phyloP scores from a whole-genome alignment of 2,797 vertebrate genomes.

The Cuniculus paca region DNA sequence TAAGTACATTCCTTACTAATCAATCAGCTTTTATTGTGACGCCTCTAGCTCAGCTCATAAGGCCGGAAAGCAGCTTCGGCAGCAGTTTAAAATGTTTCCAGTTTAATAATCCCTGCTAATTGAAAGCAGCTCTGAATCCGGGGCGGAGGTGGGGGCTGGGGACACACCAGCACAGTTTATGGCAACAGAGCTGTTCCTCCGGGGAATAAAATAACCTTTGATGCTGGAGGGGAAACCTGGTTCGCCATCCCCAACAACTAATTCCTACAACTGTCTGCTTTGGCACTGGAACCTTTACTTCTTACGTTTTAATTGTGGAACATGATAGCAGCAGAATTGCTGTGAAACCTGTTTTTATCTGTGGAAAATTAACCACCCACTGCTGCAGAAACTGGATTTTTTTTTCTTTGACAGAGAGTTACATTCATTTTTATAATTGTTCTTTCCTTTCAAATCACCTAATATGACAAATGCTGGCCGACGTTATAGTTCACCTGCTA shows the following conservation, averaged over 20 bases:
- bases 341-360: constrained; percentile 74
- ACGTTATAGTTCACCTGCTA: constrained; percentile 83
- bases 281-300: constrained; percentile 59
- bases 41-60: constrained; percentile 82
- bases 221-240: neutral
- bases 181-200: constrained; percentile 11
- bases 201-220: constrained; percentile 63
- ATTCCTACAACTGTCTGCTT: constrained; percentile 70
- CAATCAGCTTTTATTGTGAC: constrained; percentile 83
- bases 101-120: constrained; percentile 83
- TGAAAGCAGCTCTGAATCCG: constrained; percentile 69
- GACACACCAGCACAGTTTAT: neutral
- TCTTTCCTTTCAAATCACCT: constrained; percentile 86
- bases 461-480: constrained; percentile 82
- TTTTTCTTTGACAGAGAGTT: constrained; percentile 76
- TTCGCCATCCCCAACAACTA: neutral
- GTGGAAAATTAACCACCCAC: constrained; percentile 81
- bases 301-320: constrained; percentile 77
- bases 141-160: neutral
- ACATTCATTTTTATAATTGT: constrained; percentile 86
- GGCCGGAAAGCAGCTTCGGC: constrained; percentile 64
- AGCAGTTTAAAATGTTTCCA: constrained; percentile 79
- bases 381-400: constrained; percentile 79
- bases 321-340: constrained; percentile 71
- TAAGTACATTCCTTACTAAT: constrained; percentile 80